These are phyloP conservation scores for Blera fallax DNA, from an alignment of 2,888 invertebrate species.

Conservation along the genomic window DNA sequence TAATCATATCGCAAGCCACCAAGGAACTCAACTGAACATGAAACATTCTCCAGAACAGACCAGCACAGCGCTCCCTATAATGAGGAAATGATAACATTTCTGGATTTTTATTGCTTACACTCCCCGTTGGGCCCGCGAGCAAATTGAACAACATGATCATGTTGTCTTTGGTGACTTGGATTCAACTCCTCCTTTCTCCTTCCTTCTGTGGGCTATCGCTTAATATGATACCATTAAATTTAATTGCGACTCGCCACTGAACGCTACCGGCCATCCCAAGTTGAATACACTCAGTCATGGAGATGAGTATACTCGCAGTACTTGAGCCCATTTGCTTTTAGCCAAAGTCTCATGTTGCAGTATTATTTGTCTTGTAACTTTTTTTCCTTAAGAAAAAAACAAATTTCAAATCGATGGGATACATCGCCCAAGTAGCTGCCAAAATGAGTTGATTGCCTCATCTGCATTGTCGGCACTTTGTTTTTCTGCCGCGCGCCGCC, in stretches of 20 bases:
- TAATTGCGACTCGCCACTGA: constrained; percentile 54
- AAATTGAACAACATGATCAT: constrained; percentile 43
- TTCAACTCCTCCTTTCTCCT: neutral
- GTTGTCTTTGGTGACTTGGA: constrained; percentile 17
- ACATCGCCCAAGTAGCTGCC: neutral
- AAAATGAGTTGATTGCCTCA: constrained; percentile 32
- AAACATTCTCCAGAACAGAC: constrained; percentile 28
- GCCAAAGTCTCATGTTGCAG: constrained; percentile 27
- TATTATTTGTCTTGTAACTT: constrained; percentile 15
- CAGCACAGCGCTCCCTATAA: constrained; percentile 24
- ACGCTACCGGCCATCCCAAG: neutral
- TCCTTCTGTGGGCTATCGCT: constrained; percentile 11
- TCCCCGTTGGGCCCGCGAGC: constrained; percentile 6
- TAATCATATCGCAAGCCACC: constrained; percentile 51
- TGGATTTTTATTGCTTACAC: constrained; percentile 53
- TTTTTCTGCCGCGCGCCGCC: neutral
- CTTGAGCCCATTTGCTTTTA: constrained; percentile 14
- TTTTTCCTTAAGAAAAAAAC: neutral
- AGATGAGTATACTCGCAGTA: neutral
- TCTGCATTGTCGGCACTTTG: constrained; percentile 44
- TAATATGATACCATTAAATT: constrained; percentile 64
- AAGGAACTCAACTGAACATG: neutral
- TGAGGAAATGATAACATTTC: constrained; percentile 71
- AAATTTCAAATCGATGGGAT: constrained; percentile 7
- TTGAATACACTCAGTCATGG: neutral